Base-by-base conservation (phyloP, 64 coral and sea anemone genomes). In the Catalaphyllia jardinei region DNA sequence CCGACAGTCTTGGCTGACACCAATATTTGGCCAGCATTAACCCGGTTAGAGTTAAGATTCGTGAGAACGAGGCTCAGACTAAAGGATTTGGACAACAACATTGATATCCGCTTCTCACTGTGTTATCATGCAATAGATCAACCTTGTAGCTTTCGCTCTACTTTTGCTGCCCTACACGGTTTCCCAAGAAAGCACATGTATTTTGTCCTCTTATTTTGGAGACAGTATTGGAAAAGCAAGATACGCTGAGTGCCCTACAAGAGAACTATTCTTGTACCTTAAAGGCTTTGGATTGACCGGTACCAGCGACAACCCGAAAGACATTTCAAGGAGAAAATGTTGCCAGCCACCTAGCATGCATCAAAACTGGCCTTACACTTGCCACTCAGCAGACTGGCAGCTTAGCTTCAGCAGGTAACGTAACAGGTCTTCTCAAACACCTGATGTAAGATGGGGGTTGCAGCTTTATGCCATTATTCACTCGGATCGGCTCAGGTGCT, bases 381-480 rank as follows among this genome's bases (percentile, higher is more conserved):
- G 55, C 18, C 29, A 27, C 10, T 82, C 79, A 4, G 57, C 79
- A 1, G 79, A 82, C 60, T 82, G 79, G 79, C 60, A 82, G 0
- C 30, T 82, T 19, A 82, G 79, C 19, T 62, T 63, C 35, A 49
- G 63, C 63, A 67, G 24, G 63, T 67, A 67, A 67, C 24, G 63
- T 67, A 1, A 57, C 11, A 57, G 54, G 0, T 57, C 54, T 57
- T 57, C 1, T 22, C 63, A n/a, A 22, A 1, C 8, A 7, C 63
- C 2, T 67, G 7, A 8, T n/a, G 18, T 24, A 6, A 67, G 6
- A 67, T 67, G 39, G 39, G 39, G 39, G 39, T 67, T 16, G 15
- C 15, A 57, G 10, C 54, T 57, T 57, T 46, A 8, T 0, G 39
- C 39, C 4, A 46, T 46, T 46, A 46, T 46, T 5, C 39, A 46